These are phyloP conservation scores for Carollia perspicillata DNA, from an alignment of 2,113 vertebrate genomes.

Conservation along the genomic window DNA sequence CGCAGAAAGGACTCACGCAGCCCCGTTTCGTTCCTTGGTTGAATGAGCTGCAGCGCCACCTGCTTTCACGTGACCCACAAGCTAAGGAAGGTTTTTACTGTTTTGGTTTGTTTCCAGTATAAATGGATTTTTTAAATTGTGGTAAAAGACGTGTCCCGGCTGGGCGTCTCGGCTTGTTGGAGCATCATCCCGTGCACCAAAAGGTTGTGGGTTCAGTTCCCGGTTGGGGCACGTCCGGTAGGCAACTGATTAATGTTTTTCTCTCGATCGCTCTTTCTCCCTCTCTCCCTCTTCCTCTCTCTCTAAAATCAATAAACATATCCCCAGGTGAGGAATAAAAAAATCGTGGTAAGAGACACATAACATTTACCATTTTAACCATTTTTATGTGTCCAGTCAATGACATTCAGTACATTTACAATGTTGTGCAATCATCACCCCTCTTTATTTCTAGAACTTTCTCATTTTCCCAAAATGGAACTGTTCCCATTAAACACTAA, in stretches of 20 bases:
- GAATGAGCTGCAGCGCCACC: rapidly evolving
- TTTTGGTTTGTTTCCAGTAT: background rate
- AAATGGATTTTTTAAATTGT: background rate
- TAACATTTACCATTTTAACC: background rate
- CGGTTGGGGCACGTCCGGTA: too few species aligned
- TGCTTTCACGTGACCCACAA: background rate
- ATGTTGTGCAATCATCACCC: background rate
- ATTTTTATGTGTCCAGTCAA: background rate
- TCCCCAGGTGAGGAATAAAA: too few species aligned
- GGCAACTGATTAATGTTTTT: too few species aligned
- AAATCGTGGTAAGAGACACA: background rate
- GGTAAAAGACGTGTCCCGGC: background rate
- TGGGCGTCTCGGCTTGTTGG: too few species aligned
- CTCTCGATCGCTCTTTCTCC: too few species aligned
- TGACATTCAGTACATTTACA: background rate
- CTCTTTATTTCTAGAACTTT: background rate
- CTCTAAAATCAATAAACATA: too few species aligned
- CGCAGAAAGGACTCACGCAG: background rate
- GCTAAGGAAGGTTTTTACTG: background rate
- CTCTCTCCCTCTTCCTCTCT: too few species aligned
- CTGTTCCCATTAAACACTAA: background rate
- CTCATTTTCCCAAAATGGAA: background rate
- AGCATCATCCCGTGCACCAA: too few species aligned
- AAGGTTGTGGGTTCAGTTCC: too few species aligned
- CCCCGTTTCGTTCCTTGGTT: background rate